phyloP scores from a whole-genome alignment of 1,140 invertebrate species.

The Magallana angulata region DNA sequence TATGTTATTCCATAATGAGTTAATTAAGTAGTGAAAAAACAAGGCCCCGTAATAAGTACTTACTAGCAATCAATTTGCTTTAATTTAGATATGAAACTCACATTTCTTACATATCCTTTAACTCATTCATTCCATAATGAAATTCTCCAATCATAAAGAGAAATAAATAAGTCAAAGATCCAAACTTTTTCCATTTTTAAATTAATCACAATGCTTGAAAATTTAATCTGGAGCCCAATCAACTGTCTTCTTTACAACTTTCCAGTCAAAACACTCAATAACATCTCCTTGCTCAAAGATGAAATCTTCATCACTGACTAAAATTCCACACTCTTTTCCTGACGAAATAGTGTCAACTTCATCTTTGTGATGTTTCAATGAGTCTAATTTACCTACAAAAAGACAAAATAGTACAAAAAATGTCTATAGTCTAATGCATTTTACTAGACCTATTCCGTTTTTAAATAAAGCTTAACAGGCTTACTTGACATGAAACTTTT shows the following conservation, averaged over 20 bases:
- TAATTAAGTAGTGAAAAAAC: too few relatives aligned
- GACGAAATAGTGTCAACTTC: conserved; percentile 92
- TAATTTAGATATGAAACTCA: too few relatives aligned
- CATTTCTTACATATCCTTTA: too few relatives aligned
- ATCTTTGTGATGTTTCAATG: conserved; percentile 93
- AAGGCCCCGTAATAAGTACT: too few relatives aligned
- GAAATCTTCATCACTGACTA: conserved; percentile 85
- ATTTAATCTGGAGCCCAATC: conserved; percentile 87
- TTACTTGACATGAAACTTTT: not conserved
- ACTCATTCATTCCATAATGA: too few relatives aligned
- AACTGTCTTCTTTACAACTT: conserved; percentile 84
- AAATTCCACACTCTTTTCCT: conserved; percentile 92
- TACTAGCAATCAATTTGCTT: too few relatives aligned
- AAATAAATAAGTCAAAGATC: too few relatives aligned
- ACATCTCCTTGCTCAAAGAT: conserved; percentile 88
- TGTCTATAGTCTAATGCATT: not conserved
- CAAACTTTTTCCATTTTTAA: too few relatives aligned
- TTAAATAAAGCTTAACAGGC: not conserved
- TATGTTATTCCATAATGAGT: too few relatives aligned
- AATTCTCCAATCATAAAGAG: too few relatives aligned
- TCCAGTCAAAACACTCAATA: conserved; percentile 87
- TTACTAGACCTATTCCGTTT: not conserved
- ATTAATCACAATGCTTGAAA: too few relatives aligned
- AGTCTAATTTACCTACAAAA: conserved; percentile 84
- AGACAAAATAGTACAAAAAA: conserved; percentile 39